phyloP scores from a whole-genome alignment of 2,113 vertebrate species.

The Turnix velox region DNA sequence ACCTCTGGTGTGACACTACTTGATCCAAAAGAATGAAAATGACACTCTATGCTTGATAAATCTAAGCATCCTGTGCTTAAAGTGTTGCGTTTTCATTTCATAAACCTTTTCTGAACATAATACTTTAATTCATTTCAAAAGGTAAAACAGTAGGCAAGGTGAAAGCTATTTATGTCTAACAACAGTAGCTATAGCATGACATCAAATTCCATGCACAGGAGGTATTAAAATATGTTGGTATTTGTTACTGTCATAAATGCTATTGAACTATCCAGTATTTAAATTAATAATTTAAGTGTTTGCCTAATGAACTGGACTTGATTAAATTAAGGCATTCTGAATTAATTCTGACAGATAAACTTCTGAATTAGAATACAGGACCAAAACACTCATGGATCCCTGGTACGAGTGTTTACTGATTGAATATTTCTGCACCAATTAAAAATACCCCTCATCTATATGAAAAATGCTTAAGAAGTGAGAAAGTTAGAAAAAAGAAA shows the following conservation, averaged over 20 bases:
- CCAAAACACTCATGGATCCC: slow-evolving; percentile 56
- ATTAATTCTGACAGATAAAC: slow-evolving; percentile 79
- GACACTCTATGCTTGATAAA: neutral
- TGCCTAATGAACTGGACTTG: slow-evolving; percentile 80
- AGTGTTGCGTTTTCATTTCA: neutral
- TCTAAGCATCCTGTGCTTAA: neutral
- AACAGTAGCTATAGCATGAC: neutral
- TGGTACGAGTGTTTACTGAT: slow-evolving; percentile 48
- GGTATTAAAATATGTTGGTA: neutral
- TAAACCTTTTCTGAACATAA: neutral
- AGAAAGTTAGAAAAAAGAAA: neutral
- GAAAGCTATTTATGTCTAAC: neutral
- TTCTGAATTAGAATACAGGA: slow-evolving; percentile 66
- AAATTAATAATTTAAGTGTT: slow-evolving; percentile 82
- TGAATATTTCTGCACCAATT: slow-evolving; percentile 40
- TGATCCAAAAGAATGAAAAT: slow-evolving; percentile 13
- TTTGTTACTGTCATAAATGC: slow-evolving; percentile 70
- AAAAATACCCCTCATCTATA: neutral
- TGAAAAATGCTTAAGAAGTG: neutral
- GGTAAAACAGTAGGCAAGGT: neutral
- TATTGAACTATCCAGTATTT: slow-evolving; percentile 77
- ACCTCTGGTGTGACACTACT: neutral
- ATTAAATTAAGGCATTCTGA: slow-evolving; percentile 78
- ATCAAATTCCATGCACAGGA: neutral
- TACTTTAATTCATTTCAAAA: neutral